phyloP scores from a whole-genome alignment of 2,888 invertebrate species.

The Leucophenga montana region DNA sequence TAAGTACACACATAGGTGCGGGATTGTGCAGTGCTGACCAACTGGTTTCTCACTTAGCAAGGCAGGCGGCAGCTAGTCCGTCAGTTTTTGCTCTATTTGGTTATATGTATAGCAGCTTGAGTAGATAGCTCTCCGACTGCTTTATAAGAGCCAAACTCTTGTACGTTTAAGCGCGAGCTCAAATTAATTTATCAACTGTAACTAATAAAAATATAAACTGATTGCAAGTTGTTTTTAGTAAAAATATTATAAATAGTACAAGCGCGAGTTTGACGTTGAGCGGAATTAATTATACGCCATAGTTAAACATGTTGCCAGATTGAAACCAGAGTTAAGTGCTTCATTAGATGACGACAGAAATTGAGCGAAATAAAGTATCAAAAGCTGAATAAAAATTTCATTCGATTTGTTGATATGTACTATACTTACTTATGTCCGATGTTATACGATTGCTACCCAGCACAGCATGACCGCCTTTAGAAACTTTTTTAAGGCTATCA shows the following conservation, averaged over 20 bases:
- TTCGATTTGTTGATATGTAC: no score
- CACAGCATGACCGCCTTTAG: no score
- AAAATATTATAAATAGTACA: constrained; percentile 28
- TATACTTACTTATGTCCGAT: no score
- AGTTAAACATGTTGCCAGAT: constrained; percentile 33
- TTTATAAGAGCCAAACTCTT: no score
- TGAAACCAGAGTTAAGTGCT: neutral
- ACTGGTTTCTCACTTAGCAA: constrained; percentile 45
- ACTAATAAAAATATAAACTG: constrained; percentile 62
- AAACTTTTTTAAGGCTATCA: no score
- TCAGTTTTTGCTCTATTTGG: neutral
- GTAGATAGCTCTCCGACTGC: neutral
- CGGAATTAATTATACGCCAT: constrained; percentile 32
- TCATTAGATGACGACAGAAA: no score
- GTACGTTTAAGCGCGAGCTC: neutral
- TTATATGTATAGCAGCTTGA: neutral
- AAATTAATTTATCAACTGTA: constrained; percentile 51
- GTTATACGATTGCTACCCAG: no score
- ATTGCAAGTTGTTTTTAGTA: constrained; percentile 57
- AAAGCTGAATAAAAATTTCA: no score
- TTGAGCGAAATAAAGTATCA: no score
- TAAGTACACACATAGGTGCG: no score
- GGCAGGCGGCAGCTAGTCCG: constrained; percentile 10
- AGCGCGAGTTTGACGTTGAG: constrained; percentile 30
- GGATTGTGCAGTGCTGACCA: constrained; percentile 29